Base-by-base conservation (phyloP, 2,888 invertebrate species). In the Limnephilus auricula region DNA sequence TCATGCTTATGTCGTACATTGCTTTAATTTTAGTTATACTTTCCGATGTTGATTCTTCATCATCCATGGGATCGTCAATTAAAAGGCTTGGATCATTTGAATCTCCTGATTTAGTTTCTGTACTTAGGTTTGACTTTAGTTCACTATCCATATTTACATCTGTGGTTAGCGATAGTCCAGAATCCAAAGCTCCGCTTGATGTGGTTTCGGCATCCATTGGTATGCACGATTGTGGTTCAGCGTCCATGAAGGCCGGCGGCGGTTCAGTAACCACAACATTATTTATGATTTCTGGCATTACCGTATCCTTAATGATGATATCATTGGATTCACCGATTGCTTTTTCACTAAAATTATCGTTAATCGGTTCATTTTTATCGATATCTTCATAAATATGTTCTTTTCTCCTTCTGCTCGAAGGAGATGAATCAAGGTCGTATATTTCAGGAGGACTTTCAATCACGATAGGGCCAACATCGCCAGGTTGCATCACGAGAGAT, bases 361-460 rank as follows among this genome's bases (percentile, higher is more conserved):
- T 94, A 79, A 94, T 93, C 89, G 94, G 94, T 94, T 95, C 95
- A 18, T 95, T 94, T 93, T 95, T 95, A 92, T 96, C 96, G 93
- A 97, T 97, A 92, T 97, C 97, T 94, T 97, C 97, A 93, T 97
- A 97, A 92, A 97, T 96, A 94, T 97, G 97, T 93, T 97, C 97
- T 93, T 96, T 96, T 93, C 96, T 96, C 94, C 96, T 95, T 91
- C 96, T 95, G 9, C 95, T 95, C 3, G 95, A 94, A 87, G 95
- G 95, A n/a, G 95, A 95, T n/a, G 90, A 31, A 79, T 96, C 96
- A 40, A 84, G 18, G 10, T 90, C 34, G 34, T 79, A 79, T 45
- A 86, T 93, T 94, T 94, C 18, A 94, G 94, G 30, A 94, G 94
- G 40, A 83, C 50, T 84, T 31, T 86, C 79, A 31, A 10, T 40